phyloP scores from a whole-genome alignment of 2,888 invertebrate genomes.

The Atethmia centrago region DNA sequence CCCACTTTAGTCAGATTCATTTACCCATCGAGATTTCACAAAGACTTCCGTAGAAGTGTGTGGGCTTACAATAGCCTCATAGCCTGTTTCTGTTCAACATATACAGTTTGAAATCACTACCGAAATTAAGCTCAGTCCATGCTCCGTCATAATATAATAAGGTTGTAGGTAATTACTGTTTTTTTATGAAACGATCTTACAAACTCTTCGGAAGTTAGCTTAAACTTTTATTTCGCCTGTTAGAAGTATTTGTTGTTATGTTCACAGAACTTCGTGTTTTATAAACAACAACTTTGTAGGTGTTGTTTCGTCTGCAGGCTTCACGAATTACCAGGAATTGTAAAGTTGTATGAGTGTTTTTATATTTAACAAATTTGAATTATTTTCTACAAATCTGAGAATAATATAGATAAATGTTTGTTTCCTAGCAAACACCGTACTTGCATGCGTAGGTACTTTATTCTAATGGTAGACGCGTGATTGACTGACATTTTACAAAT shows the following conservation, averaged over 20 bases:
- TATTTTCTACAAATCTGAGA: constrained; percentile 3
- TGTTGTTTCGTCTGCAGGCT: constrained; percentile 4
- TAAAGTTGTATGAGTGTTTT: constrained; percentile 8
- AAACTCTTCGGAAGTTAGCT: constrained; percentile 30
- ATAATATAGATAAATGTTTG: constrained; percentile 36
- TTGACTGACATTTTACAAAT: constrained; percentile 49
- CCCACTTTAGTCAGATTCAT: constrained; percentile 71
- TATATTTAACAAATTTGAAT: constrained; percentile 23
- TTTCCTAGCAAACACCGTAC: constrained; percentile 44
- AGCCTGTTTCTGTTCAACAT: constrained; percentile 20
- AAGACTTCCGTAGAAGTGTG: constrained; percentile 65
- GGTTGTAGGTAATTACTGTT: constrained; percentile 8
- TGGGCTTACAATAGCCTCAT: constrained; percentile 48
- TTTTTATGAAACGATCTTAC: constrained; percentile 25
- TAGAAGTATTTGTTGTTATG: constrained; percentile 20
- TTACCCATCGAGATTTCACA: constrained; percentile 73
- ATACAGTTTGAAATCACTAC: constrained; percentile 18
- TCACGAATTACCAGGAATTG: constrained; percentile 11
- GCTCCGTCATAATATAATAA: constrained; percentile 8
- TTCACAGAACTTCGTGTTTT: constrained; percentile 31
- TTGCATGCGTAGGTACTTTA: constrained; percentile 33
- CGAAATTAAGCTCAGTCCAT: constrained; percentile 7
- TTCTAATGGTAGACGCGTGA: constrained; percentile 41
- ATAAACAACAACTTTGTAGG: constrained; percentile 21
- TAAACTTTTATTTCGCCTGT: constrained; percentile 26